Percentiles rank a stretch among this genome's conserved stretches.
phyloP scores from a whole-genome alignment of 2,888 invertebrate species.

The Leptopilina drosophilae region DNA sequence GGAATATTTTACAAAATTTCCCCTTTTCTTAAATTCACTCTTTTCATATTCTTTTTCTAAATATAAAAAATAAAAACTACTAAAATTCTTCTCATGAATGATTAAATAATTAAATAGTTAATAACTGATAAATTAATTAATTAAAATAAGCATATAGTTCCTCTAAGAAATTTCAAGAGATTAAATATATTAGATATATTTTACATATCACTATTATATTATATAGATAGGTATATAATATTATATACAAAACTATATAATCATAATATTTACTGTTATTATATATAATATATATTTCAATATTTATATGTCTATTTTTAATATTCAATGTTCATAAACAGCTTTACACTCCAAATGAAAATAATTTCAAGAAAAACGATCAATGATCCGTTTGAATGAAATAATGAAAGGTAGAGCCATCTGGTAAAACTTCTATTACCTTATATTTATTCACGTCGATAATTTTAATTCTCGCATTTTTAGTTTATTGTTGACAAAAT shows the following conservation, averaged over 20 bases:
- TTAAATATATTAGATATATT: background rate
- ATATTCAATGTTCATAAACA: background rate
- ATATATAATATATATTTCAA: background rate
- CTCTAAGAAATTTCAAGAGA: no score
- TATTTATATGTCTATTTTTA: constrained; percentile 20
- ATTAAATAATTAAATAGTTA: no score
- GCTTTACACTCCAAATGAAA: constrained; percentile 32
- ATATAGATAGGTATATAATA: background rate
- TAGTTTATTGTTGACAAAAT: background rate
- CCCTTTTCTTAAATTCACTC: no score
- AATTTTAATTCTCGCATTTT: background rate
- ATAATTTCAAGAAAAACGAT: constrained; percentile 1
- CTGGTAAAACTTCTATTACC: background rate
- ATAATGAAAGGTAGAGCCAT: constrained; percentile 5
- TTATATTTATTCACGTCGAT: background rate
- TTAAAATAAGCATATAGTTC: no score
- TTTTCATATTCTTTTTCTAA: no score
- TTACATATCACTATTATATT: background rate
- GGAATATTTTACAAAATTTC: background rate
- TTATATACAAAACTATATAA: background rate
- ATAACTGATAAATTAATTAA: no score
- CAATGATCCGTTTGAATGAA: constrained; percentile 12
- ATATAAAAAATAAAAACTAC: no score
- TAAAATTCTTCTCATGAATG: no score
- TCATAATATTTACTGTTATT: background rate